These are phyloP conservation scores for Rapana venosa DNA, from an alignment of 2,888 invertebrate genomes.

Conservation along the genomic window DNA sequence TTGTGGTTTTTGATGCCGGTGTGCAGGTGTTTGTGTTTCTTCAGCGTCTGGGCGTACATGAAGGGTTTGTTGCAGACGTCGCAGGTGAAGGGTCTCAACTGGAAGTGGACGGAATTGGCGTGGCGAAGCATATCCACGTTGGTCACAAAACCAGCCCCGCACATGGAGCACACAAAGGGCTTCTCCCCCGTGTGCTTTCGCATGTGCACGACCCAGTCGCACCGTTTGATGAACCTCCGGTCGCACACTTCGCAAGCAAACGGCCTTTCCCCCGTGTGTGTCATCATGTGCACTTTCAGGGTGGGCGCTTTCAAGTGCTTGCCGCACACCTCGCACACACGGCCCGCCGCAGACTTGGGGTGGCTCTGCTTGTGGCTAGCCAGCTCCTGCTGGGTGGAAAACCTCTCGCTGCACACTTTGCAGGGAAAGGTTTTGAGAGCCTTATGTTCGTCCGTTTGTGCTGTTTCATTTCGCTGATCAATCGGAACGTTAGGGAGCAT, in stretches of 20 bases:
- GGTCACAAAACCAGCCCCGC: neutral
- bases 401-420: neutral
- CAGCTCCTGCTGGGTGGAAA: neutral
- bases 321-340: neutral
- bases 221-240: neutral
- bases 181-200: slow-evolving; percentile 35
- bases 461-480: neutral
- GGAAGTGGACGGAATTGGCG: neutral
- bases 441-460: neutral
- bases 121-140: neutral
- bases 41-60: slow-evolving; percentile 25
- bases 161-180: slow-evolving; percentile 51
- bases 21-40: slow-evolving; percentile 48
- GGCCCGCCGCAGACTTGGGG: too few species aligned
- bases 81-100: slow-evolving; percentile 51
- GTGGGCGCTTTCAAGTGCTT: neutral
- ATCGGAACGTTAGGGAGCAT: neutral
- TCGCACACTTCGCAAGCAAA: neutral
- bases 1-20: slow-evolving; percentile 46
- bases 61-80: slow-evolving; percentile 49
- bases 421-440: neutral
- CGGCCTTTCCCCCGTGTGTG: neutral
- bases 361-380: neutral
- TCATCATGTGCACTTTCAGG: slow-evolving; percentile 4
- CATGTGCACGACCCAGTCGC: neutral